phyloP scores from a whole-genome alignment of 2,888 invertebrate genomes.

The Eilema griseolum region DNA sequence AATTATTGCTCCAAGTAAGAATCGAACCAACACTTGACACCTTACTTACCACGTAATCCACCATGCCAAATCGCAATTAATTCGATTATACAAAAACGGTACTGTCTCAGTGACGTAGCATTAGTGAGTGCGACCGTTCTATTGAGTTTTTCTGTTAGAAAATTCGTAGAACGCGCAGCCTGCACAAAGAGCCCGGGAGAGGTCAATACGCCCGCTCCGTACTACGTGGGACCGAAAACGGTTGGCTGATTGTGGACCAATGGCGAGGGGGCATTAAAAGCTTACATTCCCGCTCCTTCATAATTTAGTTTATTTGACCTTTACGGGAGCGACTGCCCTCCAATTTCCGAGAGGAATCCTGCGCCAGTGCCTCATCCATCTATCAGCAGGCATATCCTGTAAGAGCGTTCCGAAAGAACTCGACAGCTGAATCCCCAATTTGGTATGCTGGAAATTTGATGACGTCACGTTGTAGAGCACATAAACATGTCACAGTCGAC shows the following conservation, averaged over 20 bases:
- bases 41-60: background rate
- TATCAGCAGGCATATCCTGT: too few relatives aligned
- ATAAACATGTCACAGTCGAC: too few relatives aligned
- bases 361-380: too few relatives aligned
- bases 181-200: background rate
- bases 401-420: too few relatives aligned
- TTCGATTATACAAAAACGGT: background rate
- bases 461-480: too few relatives aligned
- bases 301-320: too few relatives aligned
- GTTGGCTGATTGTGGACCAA: background rate
- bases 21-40: background rate
- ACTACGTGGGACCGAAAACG: background rate
- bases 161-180: background rate
- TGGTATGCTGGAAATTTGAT: too few relatives aligned
- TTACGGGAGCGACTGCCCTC: too few relatives aligned
- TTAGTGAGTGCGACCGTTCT: background rate
- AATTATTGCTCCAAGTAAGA: background rate
- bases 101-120: background rate
- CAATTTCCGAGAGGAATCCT: too few relatives aligned
- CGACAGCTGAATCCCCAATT: too few relatives aligned
- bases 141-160: background rate
- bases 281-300: too few relatives aligned
- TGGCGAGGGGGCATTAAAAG: too few relatives aligned
- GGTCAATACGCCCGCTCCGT: background rate
- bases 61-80: background rate